Conservation (phyloP, 92 coral and sea anemone genomes). For the Bergia sp. region DNA sequence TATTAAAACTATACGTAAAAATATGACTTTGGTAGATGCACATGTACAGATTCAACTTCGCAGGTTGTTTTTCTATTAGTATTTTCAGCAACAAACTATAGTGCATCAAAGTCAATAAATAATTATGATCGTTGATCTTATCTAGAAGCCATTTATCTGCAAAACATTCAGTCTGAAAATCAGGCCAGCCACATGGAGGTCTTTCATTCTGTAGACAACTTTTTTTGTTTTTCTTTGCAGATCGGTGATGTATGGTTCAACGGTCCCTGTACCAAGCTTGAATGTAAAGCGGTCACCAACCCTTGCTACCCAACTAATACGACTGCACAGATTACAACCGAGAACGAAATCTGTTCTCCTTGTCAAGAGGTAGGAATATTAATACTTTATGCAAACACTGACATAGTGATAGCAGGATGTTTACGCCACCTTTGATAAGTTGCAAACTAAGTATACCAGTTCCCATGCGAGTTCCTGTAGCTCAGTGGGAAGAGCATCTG, state of each 20-base stretch:
- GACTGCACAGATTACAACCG: slow-evolving; percentile 77
- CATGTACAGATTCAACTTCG: too few species aligned
- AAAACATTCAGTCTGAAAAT: not conserved
- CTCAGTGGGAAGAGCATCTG: too few species aligned
- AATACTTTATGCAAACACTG: not conserved
- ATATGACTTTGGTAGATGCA: too few species aligned
- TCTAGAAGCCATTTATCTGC: too few species aligned
- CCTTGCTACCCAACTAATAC: slow-evolving; percentile 82
- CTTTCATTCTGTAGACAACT: not conserved
- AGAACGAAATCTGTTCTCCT: slow-evolving; percentile 61
- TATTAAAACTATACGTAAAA: too few species aligned
- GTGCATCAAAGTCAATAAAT: too few species aligned
- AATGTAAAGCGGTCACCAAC: slow-evolving; percentile 74
- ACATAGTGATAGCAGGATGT: not conserved
- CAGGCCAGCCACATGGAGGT: not conserved
- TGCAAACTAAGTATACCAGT: too few species aligned
- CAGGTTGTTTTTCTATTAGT: too few species aligned
- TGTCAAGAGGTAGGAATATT: slow-evolving; percentile 73
- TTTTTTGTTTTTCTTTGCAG: slow-evolving; percentile 46
- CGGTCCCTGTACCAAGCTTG: slow-evolving; percentile 76
- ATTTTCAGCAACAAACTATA: too few species aligned
- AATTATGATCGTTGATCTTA: too few species aligned
- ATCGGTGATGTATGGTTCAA: slow-evolving; percentile 78
- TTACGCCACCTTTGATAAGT: too few species aligned
- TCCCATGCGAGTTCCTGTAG: too few species aligned